phyloP scores from a whole-genome alignment of 2,113 vertebrate genomes.

The Zeus faber region DNA sequence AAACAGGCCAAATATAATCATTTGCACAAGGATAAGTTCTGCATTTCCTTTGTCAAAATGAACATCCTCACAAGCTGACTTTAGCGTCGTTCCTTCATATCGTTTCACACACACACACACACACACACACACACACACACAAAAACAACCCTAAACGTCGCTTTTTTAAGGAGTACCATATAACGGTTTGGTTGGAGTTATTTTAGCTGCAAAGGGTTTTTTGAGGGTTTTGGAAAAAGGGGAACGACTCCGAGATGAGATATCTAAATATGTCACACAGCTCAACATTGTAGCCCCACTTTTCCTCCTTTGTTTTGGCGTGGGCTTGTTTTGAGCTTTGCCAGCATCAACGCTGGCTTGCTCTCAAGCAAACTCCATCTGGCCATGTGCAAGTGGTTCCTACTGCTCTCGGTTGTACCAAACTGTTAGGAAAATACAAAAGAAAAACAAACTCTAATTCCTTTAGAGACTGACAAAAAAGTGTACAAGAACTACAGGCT shows the following conservation, averaged over 20 bases:
- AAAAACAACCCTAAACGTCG: background rate
- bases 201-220: background rate
- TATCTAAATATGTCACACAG: background rate
- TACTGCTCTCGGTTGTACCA: background rate
- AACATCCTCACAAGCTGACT: too few relatives aligned
- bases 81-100: too few relatives aligned
- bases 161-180: background rate
- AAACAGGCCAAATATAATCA: conserved; percentile 27
- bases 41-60: too few relatives aligned
- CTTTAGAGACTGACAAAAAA: background rate
- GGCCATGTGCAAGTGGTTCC: background rate
- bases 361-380: background rate
- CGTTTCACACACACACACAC: background rate
- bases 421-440: too few relatives aligned
- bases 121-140: background rate
- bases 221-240: background rate
- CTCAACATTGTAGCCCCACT: background rate
- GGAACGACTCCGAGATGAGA: background rate
- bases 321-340: background rate
- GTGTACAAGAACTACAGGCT: background rate
- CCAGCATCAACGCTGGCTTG: background rate
- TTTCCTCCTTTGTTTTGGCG: background rate
- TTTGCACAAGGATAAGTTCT: too few relatives aligned
- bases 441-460: background rate
- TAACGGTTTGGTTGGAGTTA: background rate